phyloP scores from a whole-genome alignment of 2,113 vertebrate genomes.

The Micronisus gabar region DNA sequence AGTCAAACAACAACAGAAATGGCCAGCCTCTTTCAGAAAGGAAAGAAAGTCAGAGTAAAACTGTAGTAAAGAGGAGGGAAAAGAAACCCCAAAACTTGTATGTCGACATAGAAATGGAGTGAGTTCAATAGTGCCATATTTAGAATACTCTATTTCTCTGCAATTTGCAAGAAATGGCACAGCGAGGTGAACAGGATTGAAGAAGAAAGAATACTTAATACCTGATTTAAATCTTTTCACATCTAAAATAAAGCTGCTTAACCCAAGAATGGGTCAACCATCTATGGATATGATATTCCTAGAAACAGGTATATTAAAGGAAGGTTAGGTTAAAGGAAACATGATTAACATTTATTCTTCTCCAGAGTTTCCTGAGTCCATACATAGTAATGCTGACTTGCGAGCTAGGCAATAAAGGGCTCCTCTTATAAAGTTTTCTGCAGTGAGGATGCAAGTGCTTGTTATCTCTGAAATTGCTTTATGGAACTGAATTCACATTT shows the following conservation, averaged over 20 bases:
- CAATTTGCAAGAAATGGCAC: not conserved
- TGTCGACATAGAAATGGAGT: not conserved
- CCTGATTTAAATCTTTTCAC: not conserved
- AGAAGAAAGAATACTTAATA: not conserved
- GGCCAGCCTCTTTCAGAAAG: not conserved
- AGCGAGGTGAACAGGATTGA: not conserved
- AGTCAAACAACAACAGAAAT: not conserved
- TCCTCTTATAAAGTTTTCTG: not conserved
- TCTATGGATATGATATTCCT: not conserved
- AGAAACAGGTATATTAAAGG: not conserved
- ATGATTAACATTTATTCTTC: not conserved
- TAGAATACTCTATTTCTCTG: not conserved
- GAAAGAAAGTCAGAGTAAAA: not conserved
- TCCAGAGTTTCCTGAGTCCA: not conserved
- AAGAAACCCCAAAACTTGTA: not conserved
- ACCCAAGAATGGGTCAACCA: not conserved
- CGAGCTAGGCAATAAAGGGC: not conserved
- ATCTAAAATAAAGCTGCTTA: not conserved
- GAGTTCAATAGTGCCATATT: not conserved
- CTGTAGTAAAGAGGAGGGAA: not conserved
- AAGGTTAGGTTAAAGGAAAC: not conserved
- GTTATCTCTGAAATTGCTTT: not conserved
- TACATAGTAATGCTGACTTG: not conserved
- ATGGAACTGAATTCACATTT: not conserved
- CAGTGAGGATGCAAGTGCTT: not conserved